Evolutionary conservation across 2,888 invertebrate species (phyloP), one percentile per base, ranked within the genome.

Genomic region (Uropetala carovei): DNA sequence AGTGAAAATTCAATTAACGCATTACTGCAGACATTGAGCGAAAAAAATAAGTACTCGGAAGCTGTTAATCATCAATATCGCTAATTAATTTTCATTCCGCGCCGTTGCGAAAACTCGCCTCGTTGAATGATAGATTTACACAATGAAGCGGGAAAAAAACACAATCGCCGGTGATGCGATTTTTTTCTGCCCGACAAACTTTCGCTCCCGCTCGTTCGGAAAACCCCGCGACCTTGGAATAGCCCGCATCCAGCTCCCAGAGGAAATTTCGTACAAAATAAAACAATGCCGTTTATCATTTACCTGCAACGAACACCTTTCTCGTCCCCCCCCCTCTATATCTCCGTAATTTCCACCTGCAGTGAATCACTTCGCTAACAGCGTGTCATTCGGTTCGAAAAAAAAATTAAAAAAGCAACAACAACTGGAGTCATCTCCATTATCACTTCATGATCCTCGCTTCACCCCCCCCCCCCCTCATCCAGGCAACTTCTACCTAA

Each of bases 81-180:
- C 75, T 75, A 75, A 75, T 75, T 75, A 75, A 75, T 13, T 75
- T 22, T n/a, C 68, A 68, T 68, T 68, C 68, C 22, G 9, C 68
- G 8, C 75, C n/a, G 75, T 27, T 22, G 22, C 11, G 43, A 43
- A 43, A 43, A 43, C 43, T 43, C 43, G 22, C 75, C 13, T 27
- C 75, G 22, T 75, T 22, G 75, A 22, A 27, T 75, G 75, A 75
- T 75, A 27, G 75, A 75, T 75, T 75, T 75, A 75, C 27, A 27
- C 27, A 75, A 75, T 75, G 75, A 75, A 75, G 27, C 75, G 27
- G 11, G 22, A 75, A 27, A 22, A 75, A 27, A 27, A 75, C 75
- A 27, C 22, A 13, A 5, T 27, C 27, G 43, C 43, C 43, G 43
- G 43, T 43, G 43, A 43, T 27, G 75, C 75, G 16, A 75, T 14